Evolutionary conservation across 2,888 invertebrate species (phyloP), one percentile per base, ranked within the genome.

Genomic region (Blomia tropicalis): DNA sequence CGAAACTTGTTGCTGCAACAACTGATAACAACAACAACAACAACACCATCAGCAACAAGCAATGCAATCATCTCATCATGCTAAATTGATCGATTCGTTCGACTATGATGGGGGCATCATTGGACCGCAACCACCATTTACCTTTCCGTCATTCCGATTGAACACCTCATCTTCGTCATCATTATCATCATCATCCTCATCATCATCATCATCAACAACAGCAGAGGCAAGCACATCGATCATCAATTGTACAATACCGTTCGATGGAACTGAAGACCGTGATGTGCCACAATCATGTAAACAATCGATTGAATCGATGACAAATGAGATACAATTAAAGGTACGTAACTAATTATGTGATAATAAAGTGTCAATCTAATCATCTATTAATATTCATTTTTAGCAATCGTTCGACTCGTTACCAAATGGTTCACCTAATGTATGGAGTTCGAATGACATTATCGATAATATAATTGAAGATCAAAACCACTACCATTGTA

Each of bases 1-100:
- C 51, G 51, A 47, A 47, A 47, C 51, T 47, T 47, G 51, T 27
- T 47, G 27, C 51, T 47, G 27, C 51, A 47, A 27, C 51, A 36
- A 36, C 36, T 36, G 7, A 11, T 47, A n/a, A 47, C 51, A 7
- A 47, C 23, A 11, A 7, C 7, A n/a, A 7, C 7, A n/a, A 7
- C 7, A n/a, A 7, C 7, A 14, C 27, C 51, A 47, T n/a, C 7
- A n/a, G 22, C 27, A n/a, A 7, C 7, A 47, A 19, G 7, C 7
- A 7, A 36, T 7, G 36, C 36, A 36, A 7, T 17, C 7, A 36
- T 36, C 36, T 36, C 36, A n/a, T n/a, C n/a, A n/a, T n/a, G n/a
- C n/a, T n/a, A n/a, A n/a, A n/a, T n/a, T n/a, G n/a, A n/a, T n/a
- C n/a, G n/a, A n/a, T n/a, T n/a, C n/a, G n/a, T n/a, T n/a, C n/a